Evolutionary conservation across 2,113 vertebrate genomes (phyloP).

Genomic region (Athene noctua): DNA sequence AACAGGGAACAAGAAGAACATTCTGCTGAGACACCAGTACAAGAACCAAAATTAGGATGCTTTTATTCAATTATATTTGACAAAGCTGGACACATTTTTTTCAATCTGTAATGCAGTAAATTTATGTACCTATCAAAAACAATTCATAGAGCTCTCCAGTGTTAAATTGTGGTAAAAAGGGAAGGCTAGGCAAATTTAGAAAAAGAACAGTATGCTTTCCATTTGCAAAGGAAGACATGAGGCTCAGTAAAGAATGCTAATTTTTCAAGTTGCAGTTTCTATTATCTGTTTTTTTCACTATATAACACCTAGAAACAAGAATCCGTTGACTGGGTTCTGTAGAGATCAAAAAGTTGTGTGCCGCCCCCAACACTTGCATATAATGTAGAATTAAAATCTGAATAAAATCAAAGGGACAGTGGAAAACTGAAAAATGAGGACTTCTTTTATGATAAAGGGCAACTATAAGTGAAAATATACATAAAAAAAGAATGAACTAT

Average conservation of each 20-base stretch:
- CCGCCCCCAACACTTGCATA: neutral
- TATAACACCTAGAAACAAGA: neutral
- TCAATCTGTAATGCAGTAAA: constrained; percentile 32
- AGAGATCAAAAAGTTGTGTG: neutral
- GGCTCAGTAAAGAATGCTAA: neutral
- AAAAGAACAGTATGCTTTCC: neutral
- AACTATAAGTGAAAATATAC: neutral
- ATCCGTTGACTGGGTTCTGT: neutral
- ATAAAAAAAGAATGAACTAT: neutral
- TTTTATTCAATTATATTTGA: constrained; percentile 60
- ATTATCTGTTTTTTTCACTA: neutral
- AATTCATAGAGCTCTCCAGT: neutral
- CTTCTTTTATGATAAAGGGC: neutral
- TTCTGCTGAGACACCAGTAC: constrained; percentile 36
- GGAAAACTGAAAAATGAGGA: neutral
- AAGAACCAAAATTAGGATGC: constrained; percentile 39
- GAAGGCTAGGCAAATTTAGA: constrained; percentile 7
- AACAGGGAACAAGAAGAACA: constrained; percentile 28
- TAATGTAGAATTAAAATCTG: neutral
- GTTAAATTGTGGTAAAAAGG: neutral
- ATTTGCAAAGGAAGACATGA: neutral
- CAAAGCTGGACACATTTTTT: constrained; percentile 7
- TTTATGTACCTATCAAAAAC: constrained; percentile 39
- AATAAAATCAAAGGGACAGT: neutral
- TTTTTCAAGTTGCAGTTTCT: neutral